Evolutionary conservation across 2,113 vertebrate genomes (phyloP).

Genomic region (Channa argus): DNA sequence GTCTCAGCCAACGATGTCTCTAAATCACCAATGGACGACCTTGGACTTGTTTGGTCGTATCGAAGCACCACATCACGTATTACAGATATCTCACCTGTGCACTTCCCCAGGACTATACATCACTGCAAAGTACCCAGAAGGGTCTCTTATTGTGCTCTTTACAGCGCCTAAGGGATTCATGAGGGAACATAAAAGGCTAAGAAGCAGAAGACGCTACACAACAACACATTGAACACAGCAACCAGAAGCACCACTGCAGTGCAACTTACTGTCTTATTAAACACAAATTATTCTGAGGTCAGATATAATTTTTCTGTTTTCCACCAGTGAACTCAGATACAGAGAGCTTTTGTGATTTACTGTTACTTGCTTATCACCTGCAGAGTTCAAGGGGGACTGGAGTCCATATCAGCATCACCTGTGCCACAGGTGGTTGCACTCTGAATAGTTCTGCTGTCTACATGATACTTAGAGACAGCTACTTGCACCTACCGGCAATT

Average conservation of each 20-base stretch:
- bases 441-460: background rate
- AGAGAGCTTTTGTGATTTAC: background rate
- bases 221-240: slow-evolving; percentile 19
- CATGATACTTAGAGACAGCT: background rate
- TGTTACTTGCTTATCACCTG: background rate
- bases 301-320: background rate
- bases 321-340: background rate
- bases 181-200: slow-evolving; percentile 52
- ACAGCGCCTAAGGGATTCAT: slow-evolving; percentile 52
- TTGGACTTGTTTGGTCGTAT: slow-evolving; percentile 68
- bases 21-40: slow-evolving; percentile 68
- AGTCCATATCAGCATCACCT: background rate
- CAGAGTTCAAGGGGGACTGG: too few relatives aligned
- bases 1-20: slow-evolving; percentile 38
- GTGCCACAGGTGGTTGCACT: too few relatives aligned
- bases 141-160: slow-evolving; percentile 55
- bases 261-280: slow-evolving; percentile 12
- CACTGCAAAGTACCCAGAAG: slow-evolving; percentile 46
- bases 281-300: slow-evolving; percentile 9
- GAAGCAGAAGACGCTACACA: slow-evolving; percentile 23
- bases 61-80: slow-evolving; percentile 50
- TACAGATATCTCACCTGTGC: slow-evolving; percentile 34
- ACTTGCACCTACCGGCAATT: background rate
- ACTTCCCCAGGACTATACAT: slow-evolving; percentile 53
- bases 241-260: slow-evolving; percentile 18